Base-by-base conservation (phyloP, 2,797 vertebrate genomes). In the Chelidonichthys spinosus region DNA sequence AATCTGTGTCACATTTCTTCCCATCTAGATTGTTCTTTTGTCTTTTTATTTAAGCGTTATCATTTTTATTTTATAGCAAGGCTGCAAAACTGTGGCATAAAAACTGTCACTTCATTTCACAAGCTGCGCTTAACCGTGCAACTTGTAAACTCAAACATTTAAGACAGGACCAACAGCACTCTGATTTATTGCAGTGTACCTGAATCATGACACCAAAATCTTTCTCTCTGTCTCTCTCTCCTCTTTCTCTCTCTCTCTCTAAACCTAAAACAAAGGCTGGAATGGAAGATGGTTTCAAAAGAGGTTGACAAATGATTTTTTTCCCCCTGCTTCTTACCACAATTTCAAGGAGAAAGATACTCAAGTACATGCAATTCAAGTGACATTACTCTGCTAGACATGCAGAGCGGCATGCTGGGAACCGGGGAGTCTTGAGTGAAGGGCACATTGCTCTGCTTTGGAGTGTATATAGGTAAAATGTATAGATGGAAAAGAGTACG, bases 61-160 rank as follows among this genome's bases (percentile, higher is more conserved):
- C 11, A 10, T 66, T 74, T 74, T 17, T 2, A 66, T 66, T 59
- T n/a, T 74, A 35, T 14, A 8, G 39, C 13, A 44, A 35, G 33
- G 13, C n/a, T 47, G 46, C 46, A 47, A 47, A 17, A 47, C n/a
- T 47, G 44, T 47, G 44, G 15, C 44, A 49, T 49, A 43, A 69
- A 69, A 43, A 37, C 5, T 7, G 18, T 4, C 9, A 37, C 32
- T 60, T 65, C 18, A 11, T 61, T 77, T 55, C 58, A 60, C 40
- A 46, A 44, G 53, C 70, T 35, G 17, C 2, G 1, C 14, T 14
- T 44, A 13, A 60, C 17, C 46, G 33, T 65, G 44, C 5, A 37
- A 6, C 39, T 36, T 58, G 7, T 43, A 43, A 44, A 46, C 35
- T 25, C 11, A 43, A 72, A 46, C 33, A 54, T 35, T 11, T 8